Evolutionary conservation across 2,113 vertebrate species (phyloP), one percentile per base, ranked within the genome.

Genomic region (Nothoprocta pentlandii): DNA sequence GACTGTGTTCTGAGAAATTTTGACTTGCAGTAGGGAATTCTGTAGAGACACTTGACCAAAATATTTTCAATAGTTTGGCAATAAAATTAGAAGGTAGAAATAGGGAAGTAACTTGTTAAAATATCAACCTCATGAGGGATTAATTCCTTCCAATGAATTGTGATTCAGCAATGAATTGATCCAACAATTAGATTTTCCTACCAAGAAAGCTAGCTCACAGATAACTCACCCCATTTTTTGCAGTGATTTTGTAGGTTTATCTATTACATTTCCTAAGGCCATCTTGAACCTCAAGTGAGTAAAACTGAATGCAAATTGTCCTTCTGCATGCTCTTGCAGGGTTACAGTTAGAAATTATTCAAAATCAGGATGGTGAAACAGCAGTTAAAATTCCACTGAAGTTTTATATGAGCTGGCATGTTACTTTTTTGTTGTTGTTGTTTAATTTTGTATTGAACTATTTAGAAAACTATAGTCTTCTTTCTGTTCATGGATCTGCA

Each of bases 101-200:
- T 58, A 73, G 0, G 2, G 49, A 77, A 73, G 14, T 64, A 64
- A 93, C 80, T 80, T 86, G 7, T 20, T 71, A 85, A 92, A 90
- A 90, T 87, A 67, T 61, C 44, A 85, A 3, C 26, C 14, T 80
- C 42, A 61, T 30, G 17, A 86, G 69, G 77, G 42, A 77, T 58
- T 83, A 67, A 44, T 87, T 82, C 81, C 28, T 94, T 94, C 32
- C 66, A 91, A 19, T 91, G 87, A 91, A 32, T 44, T 82, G n/a
- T 62, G 28, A 23, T 61, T 94, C 39, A 71, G 34, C 54, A 92
- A 69, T 69, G 77, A 73, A 16, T 64, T 75, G 36, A 74, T 67
- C 46, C 69, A 81, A 21, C 11, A 39, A n/a, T 32, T 78, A 51
- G 34, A 15, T 89, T 92, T 92, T 56, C 73, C 71, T 42, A 85